Conservation (phyloP, 2,113 vertebrate genomes). For the Genyomyrus donnyi region DNA sequence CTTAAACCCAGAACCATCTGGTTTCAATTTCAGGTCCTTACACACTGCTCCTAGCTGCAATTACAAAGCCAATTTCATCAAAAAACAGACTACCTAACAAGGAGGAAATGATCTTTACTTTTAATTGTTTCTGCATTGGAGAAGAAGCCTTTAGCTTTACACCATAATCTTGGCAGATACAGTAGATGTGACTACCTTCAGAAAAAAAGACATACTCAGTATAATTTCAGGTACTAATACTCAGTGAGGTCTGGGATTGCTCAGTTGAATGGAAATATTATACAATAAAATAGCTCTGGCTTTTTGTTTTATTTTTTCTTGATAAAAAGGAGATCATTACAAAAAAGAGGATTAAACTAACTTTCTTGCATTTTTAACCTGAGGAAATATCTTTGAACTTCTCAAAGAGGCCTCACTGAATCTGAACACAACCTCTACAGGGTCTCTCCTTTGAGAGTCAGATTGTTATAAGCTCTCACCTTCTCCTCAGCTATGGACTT, state of each 20-base stretch:
- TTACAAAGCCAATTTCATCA: not conserved
- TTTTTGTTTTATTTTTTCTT: not conserved
- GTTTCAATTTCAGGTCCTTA: not conserved
- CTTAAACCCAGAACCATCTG: not conserved
- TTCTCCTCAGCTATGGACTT: not conserved
- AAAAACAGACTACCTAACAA: not conserved
- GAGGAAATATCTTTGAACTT: not conserved
- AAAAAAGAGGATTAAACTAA: not conserved
- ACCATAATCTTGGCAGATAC: not conserved
- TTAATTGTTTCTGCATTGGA: not conserved
- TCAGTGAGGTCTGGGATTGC: not conserved
- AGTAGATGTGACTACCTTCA: not conserved
- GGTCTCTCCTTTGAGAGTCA: not conserved
- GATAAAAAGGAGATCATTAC: not conserved
- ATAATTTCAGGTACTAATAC: not conserved
- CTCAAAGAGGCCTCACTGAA: not conserved
- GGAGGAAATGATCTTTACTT: not conserved
- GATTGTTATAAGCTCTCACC: not conserved
- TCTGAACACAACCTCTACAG: not conserved
- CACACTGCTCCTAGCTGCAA: not conserved
- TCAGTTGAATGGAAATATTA: not conserved
- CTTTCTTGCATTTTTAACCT: not conserved
- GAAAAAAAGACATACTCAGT: not conserved
- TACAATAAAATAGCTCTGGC: not conserved
- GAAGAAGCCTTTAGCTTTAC: not conserved